These are phyloP conservation scores for Drosophila murphyi DNA, from an alignment of 1,140 invertebrate genomes.

Conservation along the genomic window DNA sequence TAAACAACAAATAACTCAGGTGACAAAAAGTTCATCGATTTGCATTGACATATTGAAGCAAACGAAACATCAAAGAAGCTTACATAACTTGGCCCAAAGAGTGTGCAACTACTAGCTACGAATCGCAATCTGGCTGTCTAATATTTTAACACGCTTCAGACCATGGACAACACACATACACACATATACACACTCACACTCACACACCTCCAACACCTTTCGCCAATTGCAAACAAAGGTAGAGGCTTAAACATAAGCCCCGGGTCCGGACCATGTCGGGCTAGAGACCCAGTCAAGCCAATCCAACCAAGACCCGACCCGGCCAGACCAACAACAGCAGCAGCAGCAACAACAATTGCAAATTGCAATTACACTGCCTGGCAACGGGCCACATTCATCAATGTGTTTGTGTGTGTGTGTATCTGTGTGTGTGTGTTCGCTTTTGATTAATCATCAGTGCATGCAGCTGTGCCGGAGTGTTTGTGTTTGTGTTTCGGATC, in stretches of 20 bases:
- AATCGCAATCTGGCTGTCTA: conserved; percentile 29
- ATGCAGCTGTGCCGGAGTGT: conserved; percentile 44
- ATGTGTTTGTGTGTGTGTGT: conserved; percentile 4
- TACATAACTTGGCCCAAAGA: conserved; percentile 43
- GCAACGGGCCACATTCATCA: conserved; percentile 58
- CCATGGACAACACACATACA: conserved; percentile 16
- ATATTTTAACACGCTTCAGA: conserved; percentile 52
- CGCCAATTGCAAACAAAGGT: conserved; percentile 60
- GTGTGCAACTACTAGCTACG: conserved; percentile 17
- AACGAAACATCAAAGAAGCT: conserved; percentile 15
- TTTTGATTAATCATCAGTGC: conserved; percentile 74
- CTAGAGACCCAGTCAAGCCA: conserved; percentile 8
- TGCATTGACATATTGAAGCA: background rate
- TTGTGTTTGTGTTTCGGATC: conserved; percentile 14
- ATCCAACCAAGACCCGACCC: background rate
- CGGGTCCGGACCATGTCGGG: conserved; percentile 18
- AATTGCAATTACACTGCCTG: conserved; percentile 67
- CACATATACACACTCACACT: background rate
- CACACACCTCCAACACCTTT: conserved; percentile 61
- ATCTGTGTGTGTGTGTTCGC: conserved; percentile 39
- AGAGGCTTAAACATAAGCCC: conserved; percentile 20
- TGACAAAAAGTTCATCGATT: background rate
- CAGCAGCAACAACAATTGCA: conserved; percentile 49
- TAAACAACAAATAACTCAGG: too few relatives aligned
- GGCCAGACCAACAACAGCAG: background rate